Conservation (phyloP, 1,140 invertebrate species). For the Megalonaias nervosa region DNA sequence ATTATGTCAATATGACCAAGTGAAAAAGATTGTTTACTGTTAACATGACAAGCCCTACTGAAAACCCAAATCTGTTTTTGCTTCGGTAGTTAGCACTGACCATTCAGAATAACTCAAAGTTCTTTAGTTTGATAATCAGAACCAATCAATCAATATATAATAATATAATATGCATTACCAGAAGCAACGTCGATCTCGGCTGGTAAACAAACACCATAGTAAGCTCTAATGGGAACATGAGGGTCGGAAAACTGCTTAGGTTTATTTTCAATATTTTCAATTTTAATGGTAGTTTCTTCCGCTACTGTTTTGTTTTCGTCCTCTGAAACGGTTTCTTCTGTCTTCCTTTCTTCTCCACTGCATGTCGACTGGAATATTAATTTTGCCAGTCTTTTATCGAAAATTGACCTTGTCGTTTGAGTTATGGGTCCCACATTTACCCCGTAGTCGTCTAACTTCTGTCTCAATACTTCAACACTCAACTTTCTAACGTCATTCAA, state of each 20-base stretch:
- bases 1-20: too few species aligned
- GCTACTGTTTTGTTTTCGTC: neutral
- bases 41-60: too few species aligned
- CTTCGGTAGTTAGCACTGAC: too few species aligned
- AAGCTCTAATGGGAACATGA: neutral
- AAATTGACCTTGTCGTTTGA: constrained; percentile 46
- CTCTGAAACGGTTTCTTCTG: neutral
- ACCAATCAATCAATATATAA: too few species aligned
- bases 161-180: too few species aligned
- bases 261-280: neutral
- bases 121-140: too few species aligned
- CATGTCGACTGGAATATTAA: constrained; percentile 33
- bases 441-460: constrained; percentile 47
- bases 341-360: constrained; percentile 8
- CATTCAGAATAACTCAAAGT: too few species aligned
- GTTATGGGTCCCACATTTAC: constrained; percentile 59
- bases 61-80: too few species aligned
- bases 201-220: constrained; percentile 30
- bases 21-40: too few species aligned
- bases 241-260: neutral
- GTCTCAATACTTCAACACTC: constrained; percentile 43
- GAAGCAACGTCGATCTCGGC: constrained; percentile 8
- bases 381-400: constrained; percentile 54
- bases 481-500: constrained; percentile 47
- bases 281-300: neutral